Conservation (phyloP, 1,140 invertebrate genomes). For the Lepidurus apus region DNA sequence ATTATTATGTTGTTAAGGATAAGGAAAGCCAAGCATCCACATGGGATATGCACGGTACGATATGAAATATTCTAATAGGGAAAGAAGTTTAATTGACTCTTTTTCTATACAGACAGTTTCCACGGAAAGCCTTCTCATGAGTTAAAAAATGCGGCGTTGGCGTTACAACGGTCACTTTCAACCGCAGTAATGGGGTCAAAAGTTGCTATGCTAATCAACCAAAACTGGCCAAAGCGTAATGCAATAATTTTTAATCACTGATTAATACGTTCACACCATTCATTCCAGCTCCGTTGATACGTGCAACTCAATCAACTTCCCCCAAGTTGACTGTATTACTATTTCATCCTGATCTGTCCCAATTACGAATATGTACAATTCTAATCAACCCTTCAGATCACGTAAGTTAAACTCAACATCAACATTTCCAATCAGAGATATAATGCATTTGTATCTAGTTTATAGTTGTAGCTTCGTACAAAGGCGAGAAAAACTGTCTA, state of each 20-base stretch:
- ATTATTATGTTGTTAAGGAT: background rate
- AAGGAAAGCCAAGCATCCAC: constrained; percentile 7
- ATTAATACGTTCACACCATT: background rate
- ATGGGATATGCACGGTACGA: background rate
- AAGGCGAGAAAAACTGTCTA: background rate
- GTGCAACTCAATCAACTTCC: background rate
- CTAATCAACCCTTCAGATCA: background rate
- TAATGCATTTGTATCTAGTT: background rate
- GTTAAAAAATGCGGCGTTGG: background rate
- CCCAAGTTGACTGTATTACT: background rate
- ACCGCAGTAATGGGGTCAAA: background rate
- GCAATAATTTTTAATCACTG: background rate
- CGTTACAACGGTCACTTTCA: background rate
- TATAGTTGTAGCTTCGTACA: constrained; percentile 9
- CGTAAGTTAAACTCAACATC: background rate
- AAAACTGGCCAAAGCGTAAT: background rate
- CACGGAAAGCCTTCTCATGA: background rate
- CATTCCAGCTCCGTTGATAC: background rate
- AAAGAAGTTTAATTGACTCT: background rate
- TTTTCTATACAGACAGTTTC: background rate
- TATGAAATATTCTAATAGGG: background rate
- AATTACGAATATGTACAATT: background rate
- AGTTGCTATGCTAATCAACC: background rate
- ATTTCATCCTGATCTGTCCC: background rate
- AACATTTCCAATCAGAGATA: background rate